Evolutionary conservation across 2,888 invertebrate genomes (phyloP).

Genomic region (Anthophora plumipes): DNA sequence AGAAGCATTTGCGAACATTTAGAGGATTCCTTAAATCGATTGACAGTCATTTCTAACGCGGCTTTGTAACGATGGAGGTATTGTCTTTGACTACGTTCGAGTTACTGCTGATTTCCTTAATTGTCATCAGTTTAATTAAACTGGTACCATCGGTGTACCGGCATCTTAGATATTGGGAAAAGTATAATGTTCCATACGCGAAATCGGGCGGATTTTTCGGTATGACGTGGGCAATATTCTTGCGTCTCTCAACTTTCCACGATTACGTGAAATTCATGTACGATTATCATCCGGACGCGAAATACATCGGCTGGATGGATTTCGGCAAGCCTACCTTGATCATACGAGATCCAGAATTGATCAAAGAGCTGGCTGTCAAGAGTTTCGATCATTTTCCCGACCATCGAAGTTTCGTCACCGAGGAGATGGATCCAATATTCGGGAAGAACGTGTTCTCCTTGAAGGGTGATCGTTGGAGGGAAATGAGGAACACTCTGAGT

Average conservation of each 20-base stretch:
- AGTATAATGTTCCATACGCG: conserved; percentile 60
- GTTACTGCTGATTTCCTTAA: conserved; percentile 28
- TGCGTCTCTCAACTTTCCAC: conserved; percentile 40
- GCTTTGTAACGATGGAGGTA: conserved; percentile 40
- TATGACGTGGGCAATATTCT: conserved; percentile 39
- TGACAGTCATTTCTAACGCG: not conserved
- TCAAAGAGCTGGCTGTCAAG: conserved; percentile 77
- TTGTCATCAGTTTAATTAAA: conserved; percentile 38
- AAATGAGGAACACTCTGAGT: conserved; percentile 77
- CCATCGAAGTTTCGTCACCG: conserved; percentile 74
- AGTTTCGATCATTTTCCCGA: conserved; percentile 79
- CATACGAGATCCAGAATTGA: conserved; percentile 78
- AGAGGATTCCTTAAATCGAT: not conserved
- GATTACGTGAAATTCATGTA: conserved; percentile 55
- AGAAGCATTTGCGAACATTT: conserved; percentile 5
- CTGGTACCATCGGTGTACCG: not conserved
- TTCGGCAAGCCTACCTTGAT: conserved; percentile 73
- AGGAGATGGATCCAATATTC: conserved; percentile 76
- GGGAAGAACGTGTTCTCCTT: conserved; percentile 77
- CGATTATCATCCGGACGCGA: conserved; percentile 35
- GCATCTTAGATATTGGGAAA: conserved; percentile 69
- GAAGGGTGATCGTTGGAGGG: conserved; percentile 76
- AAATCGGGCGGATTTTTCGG: conserved; percentile 57
- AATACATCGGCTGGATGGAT: conserved; percentile 76
- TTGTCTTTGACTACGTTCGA: not conserved